These are phyloP conservation scores for Chondrosia reniformis DNA, from an alignment of 37 sponge, comb jelly and placozoan species.

Conservation along the genomic window DNA sequence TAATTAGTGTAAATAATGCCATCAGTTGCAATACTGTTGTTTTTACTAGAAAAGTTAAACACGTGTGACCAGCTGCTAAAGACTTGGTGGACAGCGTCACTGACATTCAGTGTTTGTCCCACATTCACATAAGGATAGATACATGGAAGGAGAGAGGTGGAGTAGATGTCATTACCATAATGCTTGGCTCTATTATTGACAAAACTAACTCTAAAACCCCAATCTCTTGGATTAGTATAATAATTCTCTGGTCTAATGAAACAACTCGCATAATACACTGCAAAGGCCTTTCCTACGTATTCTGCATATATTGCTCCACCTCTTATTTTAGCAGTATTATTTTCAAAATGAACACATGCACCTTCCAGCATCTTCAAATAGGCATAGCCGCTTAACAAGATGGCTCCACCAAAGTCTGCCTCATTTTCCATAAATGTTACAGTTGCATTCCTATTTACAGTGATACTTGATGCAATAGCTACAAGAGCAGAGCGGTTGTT, in stretches of 20 bases:
- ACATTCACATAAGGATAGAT: background rate
- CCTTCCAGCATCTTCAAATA: slow-evolving; percentile 15
- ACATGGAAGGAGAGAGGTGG: slow-evolving; percentile 44
- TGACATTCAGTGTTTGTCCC: background rate
- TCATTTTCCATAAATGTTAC: slow-evolving; percentile 18
- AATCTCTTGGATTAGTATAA: background rate
- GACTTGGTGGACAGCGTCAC: background rate
- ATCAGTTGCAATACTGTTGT: slow-evolving; percentile 28
- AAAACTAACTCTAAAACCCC: slow-evolving; percentile 39
- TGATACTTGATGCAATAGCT: slow-evolving; percentile 19
- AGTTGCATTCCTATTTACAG: background rate
- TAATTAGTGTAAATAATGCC: background rate
- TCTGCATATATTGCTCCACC: slow-evolving; percentile 61
- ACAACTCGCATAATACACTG: slow-evolving; percentile 24
- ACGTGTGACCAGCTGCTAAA: slow-evolving; percentile 18
- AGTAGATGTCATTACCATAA: slow-evolving; percentile 30
- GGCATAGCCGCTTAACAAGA: slow-evolving; percentile 28
- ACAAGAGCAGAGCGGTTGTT: slow-evolving; percentile 53
- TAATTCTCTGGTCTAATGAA: slow-evolving; percentile 43
- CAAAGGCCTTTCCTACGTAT: slow-evolving; percentile 26
- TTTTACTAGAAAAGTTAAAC: background rate
- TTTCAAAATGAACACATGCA: slow-evolving; percentile 8
- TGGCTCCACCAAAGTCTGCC: slow-evolving; percentile 42
- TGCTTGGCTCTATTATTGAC: slow-evolving; percentile 24
- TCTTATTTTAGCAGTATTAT: slow-evolving; percentile 20